A percentile compares a stretch with the other conserved stretches of the same genome.
These are phyloP conservation scores for Otis tarda DNA, from an alignment of 2,113 vertebrate genomes.

Conservation along the genomic window DNA sequence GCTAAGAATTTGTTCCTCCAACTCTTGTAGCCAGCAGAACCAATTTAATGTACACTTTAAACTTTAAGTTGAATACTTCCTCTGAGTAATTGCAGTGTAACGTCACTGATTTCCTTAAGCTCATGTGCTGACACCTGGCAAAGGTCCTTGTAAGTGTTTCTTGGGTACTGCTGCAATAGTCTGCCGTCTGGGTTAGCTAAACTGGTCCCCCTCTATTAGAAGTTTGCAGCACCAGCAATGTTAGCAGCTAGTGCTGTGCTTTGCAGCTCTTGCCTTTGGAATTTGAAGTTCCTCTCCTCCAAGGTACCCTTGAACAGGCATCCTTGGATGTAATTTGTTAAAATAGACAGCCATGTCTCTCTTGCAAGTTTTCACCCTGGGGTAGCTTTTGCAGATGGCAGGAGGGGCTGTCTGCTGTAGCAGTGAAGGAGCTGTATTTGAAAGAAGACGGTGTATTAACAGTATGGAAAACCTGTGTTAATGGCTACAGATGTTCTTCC, in stretches of 20 bases:
- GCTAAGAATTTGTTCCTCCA: background rate
- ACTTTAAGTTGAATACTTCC: background rate
- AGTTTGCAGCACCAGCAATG: background rate
- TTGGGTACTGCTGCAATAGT: background rate
- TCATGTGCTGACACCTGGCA: background rate
- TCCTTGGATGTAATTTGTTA: background rate
- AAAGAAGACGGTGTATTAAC: background rate
- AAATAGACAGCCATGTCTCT: background rate
- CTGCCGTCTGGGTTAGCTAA: accelerated
- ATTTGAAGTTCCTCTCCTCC: background rate
- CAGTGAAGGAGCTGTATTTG: too few relatives aligned
- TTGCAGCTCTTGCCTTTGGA: background rate
- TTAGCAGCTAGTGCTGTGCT: background rate
- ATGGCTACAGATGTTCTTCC: background rate
- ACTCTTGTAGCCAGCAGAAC: background rate
- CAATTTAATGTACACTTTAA: background rate
- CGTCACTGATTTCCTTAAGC: background rate
- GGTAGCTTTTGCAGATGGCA: background rate
- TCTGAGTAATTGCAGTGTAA: background rate
- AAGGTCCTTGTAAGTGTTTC: background rate
- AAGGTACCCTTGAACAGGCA: background rate
- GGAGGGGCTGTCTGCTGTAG: background rate
- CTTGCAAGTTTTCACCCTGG: background rate
- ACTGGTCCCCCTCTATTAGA: background rate
- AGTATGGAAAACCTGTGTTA: background rate